Conservation (phyloP, 2,797 vertebrate species). For the Hemibagrus guttatus region DNA sequence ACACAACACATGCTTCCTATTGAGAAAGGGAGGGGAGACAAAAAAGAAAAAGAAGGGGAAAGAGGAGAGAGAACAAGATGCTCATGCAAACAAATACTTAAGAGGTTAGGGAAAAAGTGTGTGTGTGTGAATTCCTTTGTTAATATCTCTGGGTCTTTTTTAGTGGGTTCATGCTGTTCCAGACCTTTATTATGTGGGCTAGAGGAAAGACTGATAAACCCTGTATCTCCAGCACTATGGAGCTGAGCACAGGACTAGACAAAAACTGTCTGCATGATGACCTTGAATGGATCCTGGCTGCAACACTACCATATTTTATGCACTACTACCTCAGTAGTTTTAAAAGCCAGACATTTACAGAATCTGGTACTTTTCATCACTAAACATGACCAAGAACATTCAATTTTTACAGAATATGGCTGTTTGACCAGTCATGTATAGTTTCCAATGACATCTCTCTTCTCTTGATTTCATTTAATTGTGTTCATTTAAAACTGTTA, state of each 20-base stretch:
- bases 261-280: background rate
- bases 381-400: background rate
- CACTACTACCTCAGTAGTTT: background rate
- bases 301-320: background rate
- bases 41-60: background rate
- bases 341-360: background rate
- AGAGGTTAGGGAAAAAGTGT: background rate
- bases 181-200: background rate
- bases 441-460: background rate
- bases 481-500: background rate
- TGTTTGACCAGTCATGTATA: background rate
- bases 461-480: background rate
- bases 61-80: constrained; percentile 12
- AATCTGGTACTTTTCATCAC: background rate
- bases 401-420: background rate
- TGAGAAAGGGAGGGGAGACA: constrained; percentile 2
- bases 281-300: background rate
- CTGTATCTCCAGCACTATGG: background rate
- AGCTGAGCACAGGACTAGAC: background rate
- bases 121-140: constrained; percentile 2
- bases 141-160: constrained; percentile 18
- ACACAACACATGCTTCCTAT: constrained; percentile 38
- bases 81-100: background rate
- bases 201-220: background rate
- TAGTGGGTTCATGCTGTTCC: background rate